Conservation (phyloP, 1,140 invertebrate genomes). For the Drosophila tropicalis region DNA sequence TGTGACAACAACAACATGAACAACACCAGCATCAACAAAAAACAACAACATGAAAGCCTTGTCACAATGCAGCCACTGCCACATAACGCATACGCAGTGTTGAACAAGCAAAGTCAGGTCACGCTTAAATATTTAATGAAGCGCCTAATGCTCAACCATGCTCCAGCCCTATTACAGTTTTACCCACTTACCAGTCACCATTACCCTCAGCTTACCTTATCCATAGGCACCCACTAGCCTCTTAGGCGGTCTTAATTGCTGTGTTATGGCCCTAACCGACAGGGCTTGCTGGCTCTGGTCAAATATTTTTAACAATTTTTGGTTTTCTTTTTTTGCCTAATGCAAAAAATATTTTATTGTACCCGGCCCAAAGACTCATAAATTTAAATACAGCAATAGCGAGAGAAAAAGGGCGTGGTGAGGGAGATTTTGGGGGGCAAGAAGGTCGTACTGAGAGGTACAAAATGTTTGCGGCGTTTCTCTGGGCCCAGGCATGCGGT, state of each 20-base stretch:
- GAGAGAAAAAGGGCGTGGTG: neutral
- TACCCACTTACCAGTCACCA: constrained; percentile 23
- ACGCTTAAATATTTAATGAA: constrained; percentile 81
- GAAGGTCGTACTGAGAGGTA: constrained; percentile 41
- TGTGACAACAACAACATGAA: constrained; percentile 48
- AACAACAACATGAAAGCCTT: constrained; percentile 35
- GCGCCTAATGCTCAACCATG: constrained; percentile 67
- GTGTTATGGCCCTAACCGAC: constrained; percentile 13
- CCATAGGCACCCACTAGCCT: constrained; percentile 3
- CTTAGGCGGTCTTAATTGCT: constrained; percentile 64
- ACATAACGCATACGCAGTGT: constrained; percentile 65
- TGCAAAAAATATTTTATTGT: constrained; percentile 77
- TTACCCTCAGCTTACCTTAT: neutral
- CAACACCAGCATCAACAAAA: constrained; percentile 26
- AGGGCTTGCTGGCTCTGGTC: constrained; percentile 29
- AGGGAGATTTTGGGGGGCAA: neutral
- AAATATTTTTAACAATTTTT: constrained; percentile 77
- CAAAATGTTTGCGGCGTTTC: constrained; percentile 74
- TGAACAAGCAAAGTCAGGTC: constrained; percentile 53
- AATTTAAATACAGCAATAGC: constrained; percentile 50
- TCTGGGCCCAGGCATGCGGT: constrained; percentile 75
- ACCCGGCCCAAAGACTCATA: constrained; percentile 41
- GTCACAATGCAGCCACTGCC: constrained; percentile 23
- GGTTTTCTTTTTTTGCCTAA: constrained; percentile 58
- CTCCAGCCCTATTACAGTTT: constrained; percentile 29